A percentile compares a stretch with the other conserved stretches of the same genome.
Conservation (phyloP, 2,888 invertebrate species). For the Caenorhabditis drosophilae region DNA sequence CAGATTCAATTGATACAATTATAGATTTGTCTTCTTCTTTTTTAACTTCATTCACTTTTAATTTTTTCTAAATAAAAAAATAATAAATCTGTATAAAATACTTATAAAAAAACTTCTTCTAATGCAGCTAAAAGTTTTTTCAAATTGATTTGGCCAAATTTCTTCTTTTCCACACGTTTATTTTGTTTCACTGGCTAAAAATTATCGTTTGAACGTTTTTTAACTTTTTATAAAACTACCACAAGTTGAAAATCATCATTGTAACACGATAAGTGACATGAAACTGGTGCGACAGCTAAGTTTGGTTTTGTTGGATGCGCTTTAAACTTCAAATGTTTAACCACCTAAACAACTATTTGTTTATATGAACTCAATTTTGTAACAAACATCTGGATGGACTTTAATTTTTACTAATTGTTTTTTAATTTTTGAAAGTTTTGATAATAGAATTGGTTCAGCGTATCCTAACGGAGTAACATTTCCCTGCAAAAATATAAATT, state of each 20-base stretch:
- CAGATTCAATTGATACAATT: neutral
- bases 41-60: neutral
- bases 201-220: neutral
- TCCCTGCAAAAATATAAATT: slow-evolving; percentile 27
- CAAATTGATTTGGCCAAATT: slow-evolving; percentile 9
- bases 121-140: slow-evolving; percentile 13
- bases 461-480: slow-evolving; percentile 36
- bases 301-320: slow-evolving; percentile 24
- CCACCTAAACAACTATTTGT: slow-evolving; percentile 7
- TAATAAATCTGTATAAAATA: neutral
- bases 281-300: slow-evolving; percentile 43
- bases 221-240: no score
- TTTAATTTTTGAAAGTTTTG: slow-evolving; percentile 11
- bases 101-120: neutral
- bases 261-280: slow-evolving; percentile 54
- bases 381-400: slow-evolving; percentile 33
- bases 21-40: neutral
- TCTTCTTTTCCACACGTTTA: neutral
- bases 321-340: slow-evolving; percentile 28
- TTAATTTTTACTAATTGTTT: slow-evolving; percentile 22
- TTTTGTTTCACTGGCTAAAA: neutral
- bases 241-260: slow-evolving; percentile 53
- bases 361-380: neutral
- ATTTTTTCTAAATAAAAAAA: neutral
- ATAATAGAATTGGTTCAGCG: slow-evolving; percentile 24